phyloP scores from a whole-genome alignment of 2,888 invertebrate genomes.

The Magallana nippona region DNA sequence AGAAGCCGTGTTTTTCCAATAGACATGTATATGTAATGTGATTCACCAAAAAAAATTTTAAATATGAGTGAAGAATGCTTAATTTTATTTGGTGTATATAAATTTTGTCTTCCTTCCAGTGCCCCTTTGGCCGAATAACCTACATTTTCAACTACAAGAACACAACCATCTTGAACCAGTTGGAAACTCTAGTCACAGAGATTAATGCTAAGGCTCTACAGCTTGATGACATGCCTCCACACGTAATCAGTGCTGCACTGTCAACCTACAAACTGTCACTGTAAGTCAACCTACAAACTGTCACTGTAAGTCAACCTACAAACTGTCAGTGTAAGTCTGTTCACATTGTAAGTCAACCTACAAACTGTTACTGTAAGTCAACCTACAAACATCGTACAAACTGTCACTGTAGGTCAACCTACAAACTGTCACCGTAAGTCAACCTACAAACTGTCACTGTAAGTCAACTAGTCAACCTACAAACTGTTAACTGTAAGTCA shows the following conservation, averaged over 20 bases:
- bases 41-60: too few species aligned
- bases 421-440: slow-evolving; percentile 77
- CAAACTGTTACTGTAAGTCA: slow-evolving; percentile 52
- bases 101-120: slow-evolving; percentile 65
- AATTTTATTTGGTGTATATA: neutral
- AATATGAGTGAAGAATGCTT: neutral
- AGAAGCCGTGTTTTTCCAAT: too few species aligned
- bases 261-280: slow-evolving; percentile 78
- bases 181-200: slow-evolving; percentile 70
- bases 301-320: slow-evolving; percentile 72
- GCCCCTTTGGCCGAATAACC: slow-evolving; percentile 78
- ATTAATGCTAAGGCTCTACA: slow-evolving; percentile 77
- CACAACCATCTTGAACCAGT: slow-evolving; percentile 66
- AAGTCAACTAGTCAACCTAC: slow-evolving; percentile 76
- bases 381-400: slow-evolving; percentile 79
- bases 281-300: slow-evolving; percentile 63
- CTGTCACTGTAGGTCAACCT: slow-evolving; percentile 76
- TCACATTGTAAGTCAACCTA: slow-evolving; percentile 68
- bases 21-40: too few species aligned
- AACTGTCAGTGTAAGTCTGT: slow-evolving; percentile 77
- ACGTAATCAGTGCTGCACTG: slow-evolving; percentile 77
- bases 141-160: slow-evolving; percentile 76
- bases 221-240: slow-evolving; percentile 74
- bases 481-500: slow-evolving; percentile 77
- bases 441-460: neutral